These are phyloP conservation scores for Tetranychus truncatus DNA, from an alignment of 2,888 invertebrate genomes.

Conservation along the genomic window DNA sequence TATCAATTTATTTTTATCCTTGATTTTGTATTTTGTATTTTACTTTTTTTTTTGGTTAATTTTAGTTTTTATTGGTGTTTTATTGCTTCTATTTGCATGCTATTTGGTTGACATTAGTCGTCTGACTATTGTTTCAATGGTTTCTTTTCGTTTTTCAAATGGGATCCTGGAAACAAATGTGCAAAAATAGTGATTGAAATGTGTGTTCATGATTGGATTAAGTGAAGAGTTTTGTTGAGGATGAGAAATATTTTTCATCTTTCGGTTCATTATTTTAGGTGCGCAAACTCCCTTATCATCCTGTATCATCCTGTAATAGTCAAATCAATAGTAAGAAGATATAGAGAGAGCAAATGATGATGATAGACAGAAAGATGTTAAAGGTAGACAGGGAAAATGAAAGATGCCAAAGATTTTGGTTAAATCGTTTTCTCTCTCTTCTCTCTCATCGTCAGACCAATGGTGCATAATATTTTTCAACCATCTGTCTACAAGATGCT, in stretches of 20 bases:
- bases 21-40: too few relatives aligned
- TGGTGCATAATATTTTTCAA: neutral
- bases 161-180: too few relatives aligned
- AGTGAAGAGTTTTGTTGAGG: neutral
- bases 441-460: neutral
- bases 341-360: neutral
- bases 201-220: neutral
- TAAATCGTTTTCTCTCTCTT: neutral
- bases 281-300: neutral
- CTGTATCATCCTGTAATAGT: neutral
- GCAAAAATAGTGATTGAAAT: neutral
- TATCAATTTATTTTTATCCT: too few relatives aligned
- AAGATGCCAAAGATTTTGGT: neutral
- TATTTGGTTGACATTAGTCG: too few relatives aligned
- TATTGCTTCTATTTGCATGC: too few relatives aligned
- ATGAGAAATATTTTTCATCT: neutral
- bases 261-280: neutral
- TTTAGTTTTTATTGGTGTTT: too few relatives aligned
- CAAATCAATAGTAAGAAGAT: neutral
- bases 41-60: too few relatives aligned
- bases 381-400: neutral
- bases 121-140: too few relatives aligned
- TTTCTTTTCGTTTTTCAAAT: too few relatives aligned
- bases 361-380: neutral
- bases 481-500: constrained; percentile 1